Evolutionary conservation across 2,113 vertebrate species (phyloP).

Genomic region (Vulpes vulpes): DNA sequence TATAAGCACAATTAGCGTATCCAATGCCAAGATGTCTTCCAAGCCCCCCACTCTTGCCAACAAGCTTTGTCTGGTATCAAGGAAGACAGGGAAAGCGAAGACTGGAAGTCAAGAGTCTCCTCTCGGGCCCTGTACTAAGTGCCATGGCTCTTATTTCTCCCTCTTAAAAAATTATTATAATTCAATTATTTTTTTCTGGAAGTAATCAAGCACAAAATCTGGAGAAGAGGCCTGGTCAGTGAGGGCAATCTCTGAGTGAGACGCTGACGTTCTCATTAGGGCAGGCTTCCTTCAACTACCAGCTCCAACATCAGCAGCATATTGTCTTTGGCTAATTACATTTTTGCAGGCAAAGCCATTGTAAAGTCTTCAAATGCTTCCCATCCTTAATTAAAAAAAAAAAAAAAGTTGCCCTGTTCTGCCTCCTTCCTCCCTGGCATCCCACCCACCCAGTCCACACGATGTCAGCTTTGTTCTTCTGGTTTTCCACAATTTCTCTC

Average conservation of each 20-base stretch:
- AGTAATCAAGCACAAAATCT: constrained; percentile 83
- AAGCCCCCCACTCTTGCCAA: background rate
- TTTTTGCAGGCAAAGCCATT: constrained; percentile 78
- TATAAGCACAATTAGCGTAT: background rate
- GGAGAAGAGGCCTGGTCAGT: constrained; percentile 79
- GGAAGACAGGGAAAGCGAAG: background rate
- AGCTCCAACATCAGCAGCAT: constrained; percentile 72
- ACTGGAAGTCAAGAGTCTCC: background rate
- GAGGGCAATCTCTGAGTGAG: constrained; percentile 78
- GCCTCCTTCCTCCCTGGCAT: background rate
- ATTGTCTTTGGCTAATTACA: constrained; percentile 85
- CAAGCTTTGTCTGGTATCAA: background rate
- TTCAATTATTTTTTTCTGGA: constrained; percentile 67
- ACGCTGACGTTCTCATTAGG: constrained; percentile 79
- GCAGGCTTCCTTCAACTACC: constrained; percentile 81
- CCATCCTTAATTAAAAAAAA: constrained; percentile 55
- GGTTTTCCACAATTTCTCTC: background rate
- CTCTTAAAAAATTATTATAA: constrained; percentile 38
- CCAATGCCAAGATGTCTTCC: background rate
- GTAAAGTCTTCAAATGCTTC: constrained; percentile 75
- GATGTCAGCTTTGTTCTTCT: background rate
- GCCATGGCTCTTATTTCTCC: background rate
- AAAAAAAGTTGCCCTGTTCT: background rate
- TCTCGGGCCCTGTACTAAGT: background rate
- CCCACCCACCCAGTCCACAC: background rate